Evolutionary conservation across 2,113 vertebrate species (phyloP).

Genomic region (Callipepla californica): DNA sequence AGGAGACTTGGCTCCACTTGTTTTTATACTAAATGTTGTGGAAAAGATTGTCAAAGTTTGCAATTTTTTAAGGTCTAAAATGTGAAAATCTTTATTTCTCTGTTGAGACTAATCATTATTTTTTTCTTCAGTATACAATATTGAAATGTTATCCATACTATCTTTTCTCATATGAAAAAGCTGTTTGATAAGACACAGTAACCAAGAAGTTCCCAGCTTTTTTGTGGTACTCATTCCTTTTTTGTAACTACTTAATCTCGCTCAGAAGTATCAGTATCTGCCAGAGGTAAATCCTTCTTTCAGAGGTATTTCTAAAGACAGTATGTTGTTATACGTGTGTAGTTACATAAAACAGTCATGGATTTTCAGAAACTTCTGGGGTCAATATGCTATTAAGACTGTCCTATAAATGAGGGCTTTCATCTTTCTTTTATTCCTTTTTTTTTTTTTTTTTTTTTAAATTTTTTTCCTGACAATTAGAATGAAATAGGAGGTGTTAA

Average conservation of each 20-base stretch:
- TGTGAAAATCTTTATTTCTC: neutral
- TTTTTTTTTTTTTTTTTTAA: neutral
- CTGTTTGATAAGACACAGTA: neutral
- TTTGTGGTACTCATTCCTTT: neutral
- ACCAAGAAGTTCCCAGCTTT: neutral
- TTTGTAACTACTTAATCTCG: neutral
- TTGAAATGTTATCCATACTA: neutral
- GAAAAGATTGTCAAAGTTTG: neutral
- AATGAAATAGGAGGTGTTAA: neutral
- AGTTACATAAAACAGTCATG: neutral
- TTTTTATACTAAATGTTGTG: neutral
- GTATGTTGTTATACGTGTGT: neutral
- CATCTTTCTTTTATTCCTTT: neutral
- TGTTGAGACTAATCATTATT: neutral
- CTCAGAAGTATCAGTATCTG: neutral
- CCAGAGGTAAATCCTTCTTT: neutral
- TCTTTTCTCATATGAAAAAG: neutral
- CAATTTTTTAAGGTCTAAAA: neutral
- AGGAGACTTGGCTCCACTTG: neutral
- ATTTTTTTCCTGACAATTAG: neutral
- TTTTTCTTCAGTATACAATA: neutral
- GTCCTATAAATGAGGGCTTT: neutral
- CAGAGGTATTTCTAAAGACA: neutral
- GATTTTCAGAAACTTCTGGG: conserved; percentile 4
- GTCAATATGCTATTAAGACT: neutral